A percentile compares a stretch with the other conserved stretches of the same genome.
phyloP scores from a whole-genome alignment of 2,797 vertebrate species.

The Gorsachius magnificus region DNA sequence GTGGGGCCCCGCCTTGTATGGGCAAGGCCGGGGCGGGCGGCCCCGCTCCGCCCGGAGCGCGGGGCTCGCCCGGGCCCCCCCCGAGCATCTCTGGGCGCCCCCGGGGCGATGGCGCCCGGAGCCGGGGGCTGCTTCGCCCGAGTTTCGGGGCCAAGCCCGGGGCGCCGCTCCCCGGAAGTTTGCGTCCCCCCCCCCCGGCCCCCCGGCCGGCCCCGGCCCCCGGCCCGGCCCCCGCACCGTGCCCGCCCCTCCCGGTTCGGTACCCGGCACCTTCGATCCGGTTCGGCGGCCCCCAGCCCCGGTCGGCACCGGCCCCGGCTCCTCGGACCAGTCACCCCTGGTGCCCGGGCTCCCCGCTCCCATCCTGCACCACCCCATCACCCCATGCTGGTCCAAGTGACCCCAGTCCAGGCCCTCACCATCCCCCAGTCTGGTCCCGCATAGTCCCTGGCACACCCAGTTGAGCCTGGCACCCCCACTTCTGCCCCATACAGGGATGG shows the following conservation, averaged over 20 bases:
- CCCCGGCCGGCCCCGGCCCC: no score
- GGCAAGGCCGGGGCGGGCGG: slow-evolving; percentile 11
- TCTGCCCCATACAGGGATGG: neutral
- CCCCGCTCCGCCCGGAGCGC: neutral
- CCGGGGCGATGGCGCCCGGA: neutral
- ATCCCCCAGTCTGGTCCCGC: neutral
- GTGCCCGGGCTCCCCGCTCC: neutral
- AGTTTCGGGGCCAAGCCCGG: neutral
- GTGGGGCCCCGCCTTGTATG: neutral
- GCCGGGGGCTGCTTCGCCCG: neutral
- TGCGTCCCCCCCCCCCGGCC: no score
- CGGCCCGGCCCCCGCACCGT: no score
- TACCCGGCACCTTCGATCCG: neutral
- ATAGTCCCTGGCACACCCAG: neutral
- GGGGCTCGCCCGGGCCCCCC: neutral
- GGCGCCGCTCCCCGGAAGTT: neutral
- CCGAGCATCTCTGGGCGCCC: neutral
- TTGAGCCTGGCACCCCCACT: neutral
- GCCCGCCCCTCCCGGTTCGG: no score
- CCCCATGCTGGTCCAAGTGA: neutral
- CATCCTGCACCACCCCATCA: neutral
- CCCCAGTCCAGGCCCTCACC: neutral
- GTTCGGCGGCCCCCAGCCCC: neutral
- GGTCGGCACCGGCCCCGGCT: neutral
- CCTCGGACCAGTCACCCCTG: neutral